Percentiles rank a stretch among this genome's conserved stretches.
phyloP scores from a whole-genome alignment of 2,888 invertebrate genomes.

The Watsonalla cultraria region DNA sequence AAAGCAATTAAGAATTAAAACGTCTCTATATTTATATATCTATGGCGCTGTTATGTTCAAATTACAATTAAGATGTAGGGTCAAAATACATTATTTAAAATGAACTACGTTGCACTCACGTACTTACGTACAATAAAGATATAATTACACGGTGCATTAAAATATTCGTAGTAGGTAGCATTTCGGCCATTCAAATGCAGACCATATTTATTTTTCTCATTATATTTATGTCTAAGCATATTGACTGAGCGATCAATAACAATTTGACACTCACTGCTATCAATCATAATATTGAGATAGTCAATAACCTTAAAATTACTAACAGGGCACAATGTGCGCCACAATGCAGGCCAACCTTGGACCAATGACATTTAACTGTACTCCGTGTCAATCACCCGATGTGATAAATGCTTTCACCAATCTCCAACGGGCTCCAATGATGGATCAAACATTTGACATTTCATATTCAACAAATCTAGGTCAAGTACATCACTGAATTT shows the following conservation, averaged over 20 bases:
- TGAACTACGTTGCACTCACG: too few relatives aligned
- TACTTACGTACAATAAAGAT: too few relatives aligned
- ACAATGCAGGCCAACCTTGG: conserved; percentile 56
- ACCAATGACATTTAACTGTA: conserved; percentile 54
- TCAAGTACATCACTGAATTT: conserved; percentile 44
- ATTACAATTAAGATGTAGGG: too few relatives aligned
- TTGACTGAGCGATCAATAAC: conserved; percentile 11
- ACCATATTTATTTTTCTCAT: too few relatives aligned
- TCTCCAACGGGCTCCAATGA: conserved; percentile 25
- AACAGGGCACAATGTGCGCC: conserved; percentile 16
- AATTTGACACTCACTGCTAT: conserved; percentile 3
- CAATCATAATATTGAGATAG: neutral
- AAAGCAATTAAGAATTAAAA: too few relatives aligned
- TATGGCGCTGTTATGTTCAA: too few relatives aligned
- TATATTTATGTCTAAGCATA: conserved; percentile 1
- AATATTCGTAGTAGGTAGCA: too few relatives aligned
- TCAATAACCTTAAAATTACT: neutral
- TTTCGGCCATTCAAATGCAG: too few relatives aligned
- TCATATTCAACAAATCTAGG: conserved; percentile 48
- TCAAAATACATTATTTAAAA: too few relatives aligned
- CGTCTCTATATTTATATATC: too few relatives aligned
- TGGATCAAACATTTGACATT: conserved; percentile 58
- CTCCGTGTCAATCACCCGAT: conserved; percentile 57
- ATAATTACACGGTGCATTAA: too few relatives aligned
- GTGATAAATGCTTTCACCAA: conserved; percentile 51